These are phyloP conservation scores for Ennomos erosarius DNA, from an alignment of 2,888 invertebrate species.

Conservation along the genomic window DNA sequence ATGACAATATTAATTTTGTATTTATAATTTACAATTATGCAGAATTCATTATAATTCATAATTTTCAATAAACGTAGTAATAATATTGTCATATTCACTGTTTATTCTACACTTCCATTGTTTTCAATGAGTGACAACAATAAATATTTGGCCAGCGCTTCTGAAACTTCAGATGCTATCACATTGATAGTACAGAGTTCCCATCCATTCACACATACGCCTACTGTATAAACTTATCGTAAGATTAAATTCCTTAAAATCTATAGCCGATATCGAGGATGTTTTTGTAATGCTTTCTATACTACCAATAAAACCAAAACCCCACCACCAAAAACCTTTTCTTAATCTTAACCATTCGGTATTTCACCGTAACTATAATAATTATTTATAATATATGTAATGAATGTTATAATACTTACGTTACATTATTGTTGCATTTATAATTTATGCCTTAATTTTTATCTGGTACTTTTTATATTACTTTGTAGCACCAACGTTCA, in stretches of 20 bases:
- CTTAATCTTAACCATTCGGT: neutral
- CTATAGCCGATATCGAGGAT: conserved; percentile 33
- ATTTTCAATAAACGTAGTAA: no score
- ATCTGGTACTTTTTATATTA: no score
- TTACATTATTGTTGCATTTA: no score
- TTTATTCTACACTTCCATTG: neutral
- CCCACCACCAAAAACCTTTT: conserved; percentile 32
- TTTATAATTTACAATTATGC: no score
- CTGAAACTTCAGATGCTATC: conserved; percentile 34
- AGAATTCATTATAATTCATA: no score
- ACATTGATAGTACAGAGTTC: conserved; percentile 31
- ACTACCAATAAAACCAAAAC: conserved; percentile 29
- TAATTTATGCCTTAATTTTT: no score
- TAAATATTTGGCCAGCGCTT: conserved; percentile 7
- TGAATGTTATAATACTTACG: no score
- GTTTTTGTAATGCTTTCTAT: conserved; percentile 30
- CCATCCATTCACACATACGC: conserved; percentile 11
- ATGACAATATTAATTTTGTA: no score
- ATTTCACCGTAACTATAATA: neutral
- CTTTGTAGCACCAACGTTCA: no score
- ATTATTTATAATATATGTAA: no score
- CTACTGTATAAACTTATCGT: conserved; percentile 10
- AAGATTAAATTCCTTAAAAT: neutral
- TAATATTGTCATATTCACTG: no score
- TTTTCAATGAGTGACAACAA: neutral